Evolutionary conservation across 2,113 vertebrate species (phyloP).

Genomic region (Stegastes partitus): DNA sequence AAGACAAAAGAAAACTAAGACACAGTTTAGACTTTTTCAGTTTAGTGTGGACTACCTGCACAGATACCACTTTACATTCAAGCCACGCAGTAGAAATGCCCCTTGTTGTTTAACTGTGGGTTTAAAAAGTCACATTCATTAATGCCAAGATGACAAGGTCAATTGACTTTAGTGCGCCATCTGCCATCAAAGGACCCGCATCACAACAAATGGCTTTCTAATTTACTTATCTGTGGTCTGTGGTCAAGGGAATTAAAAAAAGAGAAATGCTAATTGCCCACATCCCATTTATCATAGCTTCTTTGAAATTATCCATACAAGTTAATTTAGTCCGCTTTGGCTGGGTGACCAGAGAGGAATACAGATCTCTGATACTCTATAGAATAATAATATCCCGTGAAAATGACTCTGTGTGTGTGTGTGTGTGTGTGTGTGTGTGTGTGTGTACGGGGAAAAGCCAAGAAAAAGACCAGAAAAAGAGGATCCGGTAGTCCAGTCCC

Average conservation of each 20-base stretch:
- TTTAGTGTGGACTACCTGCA: not conserved
- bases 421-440: not conserved
- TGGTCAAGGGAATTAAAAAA: conserved; percentile 31
- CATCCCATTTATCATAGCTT: conserved; percentile 39
- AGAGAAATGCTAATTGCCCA: conserved; percentile 44
- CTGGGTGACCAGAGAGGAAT: not conserved
- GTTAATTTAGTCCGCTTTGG: conserved; percentile 34
- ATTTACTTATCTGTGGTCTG: conserved; percentile 48
- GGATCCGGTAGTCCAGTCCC: not conserved
- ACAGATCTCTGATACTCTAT: conserved; percentile 7
- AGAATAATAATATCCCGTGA: conserved; percentile 19
- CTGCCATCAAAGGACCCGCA: conserved; percentile 38
- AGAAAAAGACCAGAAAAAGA: not conserved
- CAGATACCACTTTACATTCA: conserved; percentile 18
- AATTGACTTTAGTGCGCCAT: conserved; percentile 38
- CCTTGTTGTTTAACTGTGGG: not conserved
- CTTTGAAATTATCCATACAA: conserved; percentile 45
- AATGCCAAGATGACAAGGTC: conserved; percentile 51
- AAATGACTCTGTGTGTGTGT: not conserved
- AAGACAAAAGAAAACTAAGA: not conserved
- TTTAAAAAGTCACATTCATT: conserved; percentile 61
- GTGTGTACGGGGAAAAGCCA: too few relatives aligned
- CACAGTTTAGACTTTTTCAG: not conserved
- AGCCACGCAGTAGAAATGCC: not conserved
- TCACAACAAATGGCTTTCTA: conserved; percentile 56